A percentile compares a stretch with the other conserved stretches of the same genome.
Evolutionary conservation across 2,113 vertebrate genomes (phyloP).

Genomic region (Callorhinus ursinus): DNA sequence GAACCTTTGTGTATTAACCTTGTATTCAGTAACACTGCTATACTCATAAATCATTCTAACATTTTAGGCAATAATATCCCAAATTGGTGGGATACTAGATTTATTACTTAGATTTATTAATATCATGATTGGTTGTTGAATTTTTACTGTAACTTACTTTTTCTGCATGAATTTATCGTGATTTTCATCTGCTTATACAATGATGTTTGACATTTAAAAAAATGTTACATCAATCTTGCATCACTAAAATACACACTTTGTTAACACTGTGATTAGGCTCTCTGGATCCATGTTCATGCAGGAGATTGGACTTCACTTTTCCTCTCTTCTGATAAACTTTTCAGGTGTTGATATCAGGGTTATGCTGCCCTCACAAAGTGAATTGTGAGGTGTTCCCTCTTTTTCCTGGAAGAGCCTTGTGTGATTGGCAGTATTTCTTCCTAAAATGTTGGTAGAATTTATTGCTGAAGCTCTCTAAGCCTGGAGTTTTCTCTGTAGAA

Average conservation of each 20-base stretch:
- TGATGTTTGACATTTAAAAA: not conserved
- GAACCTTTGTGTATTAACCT: not conserved
- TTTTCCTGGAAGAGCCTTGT: not conserved
- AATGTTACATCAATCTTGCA: no score
- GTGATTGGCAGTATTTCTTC: not conserved
- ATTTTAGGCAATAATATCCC: no score
- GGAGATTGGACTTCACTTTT: no score
- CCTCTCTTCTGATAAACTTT: not conserved
- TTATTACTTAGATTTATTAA: no score
- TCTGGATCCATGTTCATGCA: rapidly evolving
- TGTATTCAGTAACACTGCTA: not conserved
- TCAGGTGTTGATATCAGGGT: no score
- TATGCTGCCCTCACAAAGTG: not conserved
- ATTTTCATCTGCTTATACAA: not conserved
- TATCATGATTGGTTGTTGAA: not conserved
- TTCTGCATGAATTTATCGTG: not conserved
- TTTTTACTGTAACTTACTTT: not conserved
- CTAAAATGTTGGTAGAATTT: not conserved
- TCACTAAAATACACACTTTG: not conserved
- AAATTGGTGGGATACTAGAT: no score
- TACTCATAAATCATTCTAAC: not conserved
- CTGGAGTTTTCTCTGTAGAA: not conserved
- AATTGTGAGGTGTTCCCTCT: not conserved
- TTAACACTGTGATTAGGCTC: rapidly evolving
- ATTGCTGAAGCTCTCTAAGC: not conserved